These are phyloP conservation scores for Drosophila birchii DNA, from an alignment of 2,888 invertebrate species.

Conservation along the genomic window DNA sequence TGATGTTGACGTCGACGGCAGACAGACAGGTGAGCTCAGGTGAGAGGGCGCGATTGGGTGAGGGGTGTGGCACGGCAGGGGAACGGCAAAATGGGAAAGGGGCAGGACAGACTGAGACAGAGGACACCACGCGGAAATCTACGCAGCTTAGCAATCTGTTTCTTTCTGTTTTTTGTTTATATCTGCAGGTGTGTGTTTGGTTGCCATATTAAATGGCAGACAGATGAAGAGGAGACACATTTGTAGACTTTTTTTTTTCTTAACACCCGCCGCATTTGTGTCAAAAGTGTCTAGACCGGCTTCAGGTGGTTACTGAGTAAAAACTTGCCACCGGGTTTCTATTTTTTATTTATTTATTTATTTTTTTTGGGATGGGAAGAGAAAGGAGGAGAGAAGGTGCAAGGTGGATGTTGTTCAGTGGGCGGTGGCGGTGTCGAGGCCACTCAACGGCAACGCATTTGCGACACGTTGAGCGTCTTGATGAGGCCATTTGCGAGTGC, in stretches of 20 bases:
- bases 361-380: not conserved
- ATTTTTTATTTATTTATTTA: slow-evolving; percentile 13
- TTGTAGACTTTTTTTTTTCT: slow-evolving; percentile 42
- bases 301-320: slow-evolving; percentile 40
- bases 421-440: slow-evolving; percentile 39
- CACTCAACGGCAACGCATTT: slow-evolving; percentile 53
- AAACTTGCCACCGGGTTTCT: slow-evolving; percentile 36
- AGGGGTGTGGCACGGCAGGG: slow-evolving; percentile 4
- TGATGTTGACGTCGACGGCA: slow-evolving; percentile 28
- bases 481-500: slow-evolving; percentile 60
- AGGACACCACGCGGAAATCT: slow-evolving; percentile 71
- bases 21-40: slow-evolving; percentile 30
- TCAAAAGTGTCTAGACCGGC: slow-evolving; percentile 75
- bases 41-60: not conserved
- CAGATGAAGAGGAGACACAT: slow-evolving; percentile 48
- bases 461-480: slow-evolving; percentile 60
- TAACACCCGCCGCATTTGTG: slow-evolving; percentile 72
- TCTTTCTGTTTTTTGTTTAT: slow-evolving; percentile 50
- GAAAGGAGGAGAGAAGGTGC: not conserved
- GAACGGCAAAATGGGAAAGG: not conserved
- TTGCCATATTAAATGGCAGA: slow-evolving; percentile 52
- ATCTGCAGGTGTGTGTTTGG: slow-evolving; percentile 11
- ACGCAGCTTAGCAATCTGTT: slow-evolving; percentile 76
- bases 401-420: slow-evolving; percentile 11
- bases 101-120: slow-evolving; percentile 23